Evolutionary conservation across 2,113 vertebrate genomes (phyloP).

Genomic region (Silurus glanis): DNA sequence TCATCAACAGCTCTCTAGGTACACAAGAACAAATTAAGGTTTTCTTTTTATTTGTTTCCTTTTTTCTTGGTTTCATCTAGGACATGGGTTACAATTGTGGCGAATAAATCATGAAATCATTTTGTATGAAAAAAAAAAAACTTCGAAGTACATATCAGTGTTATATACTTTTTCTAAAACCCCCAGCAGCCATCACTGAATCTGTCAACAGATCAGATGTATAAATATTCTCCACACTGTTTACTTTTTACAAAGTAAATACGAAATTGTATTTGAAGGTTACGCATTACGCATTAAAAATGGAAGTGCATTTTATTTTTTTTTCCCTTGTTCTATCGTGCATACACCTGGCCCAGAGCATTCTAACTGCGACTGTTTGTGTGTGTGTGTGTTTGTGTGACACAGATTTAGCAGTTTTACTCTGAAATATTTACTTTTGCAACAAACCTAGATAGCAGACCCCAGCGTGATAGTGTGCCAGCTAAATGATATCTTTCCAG

Average conservation of each 20-base stretch:
- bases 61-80: not conserved
- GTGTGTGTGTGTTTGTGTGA: too few species aligned
- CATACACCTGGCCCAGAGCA: not conserved
- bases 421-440: slow-evolving; percentile 40
- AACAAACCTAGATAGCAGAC: slow-evolving; percentile 22
- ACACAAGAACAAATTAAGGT: not conserved
- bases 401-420: slow-evolving; percentile 9
- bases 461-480: slow-evolving; percentile 19
- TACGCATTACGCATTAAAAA: not conserved
- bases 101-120: not conserved
- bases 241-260: not conserved
- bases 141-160: not conserved
- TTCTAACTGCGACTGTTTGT: not conserved
- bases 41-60: not conserved
- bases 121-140: not conserved
- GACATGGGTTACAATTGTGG: not conserved
- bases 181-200: not conserved
- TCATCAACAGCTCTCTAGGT: not conserved
- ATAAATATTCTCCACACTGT: not conserved
- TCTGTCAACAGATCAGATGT: not conserved
- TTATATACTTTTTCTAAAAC: not conserved
- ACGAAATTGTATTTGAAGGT: not conserved
- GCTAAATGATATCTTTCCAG: slow-evolving; percentile 40
- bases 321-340: not conserved
- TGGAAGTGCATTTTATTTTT: not conserved